These are phyloP conservation scores for Hylaeus anthracinus DNA, from an alignment of 1,140 invertebrate genomes.

Conservation along the genomic window DNA sequence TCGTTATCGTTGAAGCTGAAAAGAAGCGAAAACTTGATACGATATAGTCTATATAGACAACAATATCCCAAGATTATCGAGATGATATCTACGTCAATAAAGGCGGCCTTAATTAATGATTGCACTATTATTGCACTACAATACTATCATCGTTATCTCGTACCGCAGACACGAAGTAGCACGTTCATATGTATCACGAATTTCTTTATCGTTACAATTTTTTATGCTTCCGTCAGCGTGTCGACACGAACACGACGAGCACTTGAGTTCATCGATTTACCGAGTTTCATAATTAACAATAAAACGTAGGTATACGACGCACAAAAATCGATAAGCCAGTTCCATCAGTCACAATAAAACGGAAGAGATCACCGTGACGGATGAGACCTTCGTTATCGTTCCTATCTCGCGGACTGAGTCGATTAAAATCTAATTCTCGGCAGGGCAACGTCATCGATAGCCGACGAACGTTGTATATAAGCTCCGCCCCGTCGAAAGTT, in stretches of 20 bases:
- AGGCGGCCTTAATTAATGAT: not conserved
- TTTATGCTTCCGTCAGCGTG: not conserved
- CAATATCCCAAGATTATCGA: not conserved
- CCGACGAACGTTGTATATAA: slow-evolving; percentile 40
- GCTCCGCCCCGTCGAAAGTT: not conserved
- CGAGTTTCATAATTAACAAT: not conserved
- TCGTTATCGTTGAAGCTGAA: not conserved
- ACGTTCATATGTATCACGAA: not conserved
- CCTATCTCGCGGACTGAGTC: too few relatives aligned
- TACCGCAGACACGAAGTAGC: not conserved
- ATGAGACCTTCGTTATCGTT: slow-evolving; percentile 25
- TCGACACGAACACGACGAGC: not conserved
- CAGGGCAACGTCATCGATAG: slow-evolving; percentile 5
- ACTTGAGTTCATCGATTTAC: not conserved
- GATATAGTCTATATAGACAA: not conserved
- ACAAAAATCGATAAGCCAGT: slow-evolving; percentile 3
- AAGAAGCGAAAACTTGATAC: not conserved
- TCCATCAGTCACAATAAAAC: not conserved
- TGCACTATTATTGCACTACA: not conserved
- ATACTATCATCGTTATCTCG: not conserved
- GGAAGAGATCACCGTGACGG: not conserved
- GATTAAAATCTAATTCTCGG: not conserved
- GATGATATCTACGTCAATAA: not conserved
- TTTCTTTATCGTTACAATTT: not conserved
- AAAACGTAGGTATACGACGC: too few relatives aligned